phyloP scores from a whole-genome alignment of 2,888 invertebrate species.

The Silvanus unidentatus region DNA sequence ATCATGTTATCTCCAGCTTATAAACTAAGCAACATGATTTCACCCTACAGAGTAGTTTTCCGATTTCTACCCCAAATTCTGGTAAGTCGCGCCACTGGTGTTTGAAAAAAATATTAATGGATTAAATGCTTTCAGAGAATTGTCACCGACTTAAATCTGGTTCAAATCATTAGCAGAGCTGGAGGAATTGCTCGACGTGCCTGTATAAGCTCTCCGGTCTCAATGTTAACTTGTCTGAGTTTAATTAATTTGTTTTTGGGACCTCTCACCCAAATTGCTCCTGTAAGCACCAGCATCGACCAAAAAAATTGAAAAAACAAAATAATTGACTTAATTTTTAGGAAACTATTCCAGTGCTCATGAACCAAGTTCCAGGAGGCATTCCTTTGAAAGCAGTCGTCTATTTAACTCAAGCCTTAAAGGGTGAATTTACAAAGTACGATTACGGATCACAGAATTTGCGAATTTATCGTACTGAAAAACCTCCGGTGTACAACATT shows the following conservation, averaged over 20 bases:
- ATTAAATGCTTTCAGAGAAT: slow-evolving; percentile 26
- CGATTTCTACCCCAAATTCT: slow-evolving; percentile 46
- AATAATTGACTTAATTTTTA: slow-evolving; percentile 18
- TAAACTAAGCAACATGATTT: slow-evolving; percentile 50
- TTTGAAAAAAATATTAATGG: neutral
- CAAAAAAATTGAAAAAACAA: neutral
- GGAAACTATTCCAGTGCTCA: slow-evolving; percentile 40
- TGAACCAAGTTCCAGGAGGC: slow-evolving; percentile 39
- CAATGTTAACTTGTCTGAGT: slow-evolving; percentile 35
- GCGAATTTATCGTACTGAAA: slow-evolving; percentile 47
- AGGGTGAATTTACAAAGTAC: slow-evolving; percentile 51
- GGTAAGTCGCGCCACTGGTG: slow-evolving; percentile 19
- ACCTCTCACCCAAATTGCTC: slow-evolving; percentile 38
- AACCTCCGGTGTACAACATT: slow-evolving; percentile 55
- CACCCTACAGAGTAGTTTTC: slow-evolving; percentile 60
- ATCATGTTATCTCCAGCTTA: slow-evolving; percentile 53
- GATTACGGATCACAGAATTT: slow-evolving; percentile 52
- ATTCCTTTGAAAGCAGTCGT: slow-evolving; percentile 36
- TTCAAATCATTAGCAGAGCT: slow-evolving; percentile 31
- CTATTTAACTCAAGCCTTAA: slow-evolving; percentile 34
- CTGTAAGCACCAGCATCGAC: slow-evolving; percentile 34
- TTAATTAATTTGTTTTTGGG: slow-evolving; percentile 37
- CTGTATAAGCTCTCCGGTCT: slow-evolving; percentile 34
- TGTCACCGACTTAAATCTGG: slow-evolving; percentile 31
- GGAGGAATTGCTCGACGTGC: slow-evolving; percentile 29